Evolutionary conservation across 37 sponge, comb jelly and placozoan genomes (phyloP), one percentile per base, ranked within the genome.

Genomic region (Oscarella lobularis): DNA sequence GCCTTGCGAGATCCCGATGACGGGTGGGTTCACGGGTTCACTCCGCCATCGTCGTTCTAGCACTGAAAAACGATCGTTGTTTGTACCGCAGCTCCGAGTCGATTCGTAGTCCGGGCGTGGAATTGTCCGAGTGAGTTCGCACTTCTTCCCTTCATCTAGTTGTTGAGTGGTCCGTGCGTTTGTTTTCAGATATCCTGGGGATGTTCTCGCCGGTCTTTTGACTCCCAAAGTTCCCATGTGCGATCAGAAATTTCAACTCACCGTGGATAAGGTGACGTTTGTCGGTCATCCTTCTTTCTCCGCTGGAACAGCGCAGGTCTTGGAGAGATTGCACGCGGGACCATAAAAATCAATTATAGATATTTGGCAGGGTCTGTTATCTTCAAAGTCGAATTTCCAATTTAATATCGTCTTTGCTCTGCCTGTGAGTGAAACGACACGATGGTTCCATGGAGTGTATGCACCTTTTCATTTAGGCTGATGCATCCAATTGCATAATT

Each of bases 401-500:
- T 48, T 48, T 48, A 48, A 48, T 48, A 20, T 48, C 60, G 60
- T 48, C 9, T 48, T 48, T 48, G 60, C 60, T 27, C 20, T 48
- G 60, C 60, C 60, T 48, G 60, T 48, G 20, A 48, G 60, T 48
- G 20, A n/a, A n/a, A n/a, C n/a, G n/a, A n/a, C n/a, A n/a, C n/a
- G n/a, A n/a, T n/a, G n/a, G n/a, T n/a, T n/a, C n/a, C n/a, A n/a
- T 39, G 36, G 76, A 78, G 67, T 73, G 40, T 2, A 1, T 84
- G 39, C 81, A 83, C 0, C 67, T 83, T 27, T 48, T 48, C 14
- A 20, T 48, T 48, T 48, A 48, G 60, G 20, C 60, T 48, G 20
- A 48, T 48, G 60, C 60, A 27, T 27, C 60, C 20, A 48, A 20
- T 48, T 48, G 60, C 20, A 20, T 48, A 27, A 48, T 48, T 48